Conservation (phyloP, 2,113 vertebrate species). For the Bombycilla garrulus region DNA sequence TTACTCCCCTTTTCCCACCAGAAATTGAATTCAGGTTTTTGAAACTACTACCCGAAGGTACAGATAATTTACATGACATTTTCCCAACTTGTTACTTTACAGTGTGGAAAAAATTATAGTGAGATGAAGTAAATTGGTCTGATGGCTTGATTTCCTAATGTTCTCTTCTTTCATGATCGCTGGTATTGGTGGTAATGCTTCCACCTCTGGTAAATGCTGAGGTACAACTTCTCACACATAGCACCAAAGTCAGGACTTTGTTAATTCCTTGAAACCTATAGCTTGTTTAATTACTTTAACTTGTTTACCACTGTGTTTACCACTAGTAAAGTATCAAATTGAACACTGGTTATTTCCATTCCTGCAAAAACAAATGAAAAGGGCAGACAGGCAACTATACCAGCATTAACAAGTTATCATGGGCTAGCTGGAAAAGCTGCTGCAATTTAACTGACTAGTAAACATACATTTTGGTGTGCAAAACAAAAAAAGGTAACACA, state of each 20-base stretch:
- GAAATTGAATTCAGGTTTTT: background rate
- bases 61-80: background rate
- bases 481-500: background rate
- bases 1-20: background rate
- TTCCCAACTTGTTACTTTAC: background rate
- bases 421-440: background rate
- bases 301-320: background rate
- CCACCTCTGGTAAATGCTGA: conserved; percentile 25
- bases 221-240: background rate
- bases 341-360: background rate
- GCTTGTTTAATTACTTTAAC: background rate
- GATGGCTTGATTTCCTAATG: conserved; percentile 8
- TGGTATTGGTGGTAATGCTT: conserved; percentile 4
- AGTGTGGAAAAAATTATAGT: background rate
- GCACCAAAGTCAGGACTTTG: background rate
- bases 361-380: background rate
- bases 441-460: background rate
- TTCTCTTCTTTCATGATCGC: background rate
- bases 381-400: background rate
- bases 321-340: background rate
- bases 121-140: conserved; percentile 4
- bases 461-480: background rate
- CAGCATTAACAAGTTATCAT: background rate
- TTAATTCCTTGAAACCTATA: background rate
- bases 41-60: background rate